Evolutionary conservation across 2,113 vertebrate species (phyloP).

Genomic region (Campylorhamphus procurvoides): DNA sequence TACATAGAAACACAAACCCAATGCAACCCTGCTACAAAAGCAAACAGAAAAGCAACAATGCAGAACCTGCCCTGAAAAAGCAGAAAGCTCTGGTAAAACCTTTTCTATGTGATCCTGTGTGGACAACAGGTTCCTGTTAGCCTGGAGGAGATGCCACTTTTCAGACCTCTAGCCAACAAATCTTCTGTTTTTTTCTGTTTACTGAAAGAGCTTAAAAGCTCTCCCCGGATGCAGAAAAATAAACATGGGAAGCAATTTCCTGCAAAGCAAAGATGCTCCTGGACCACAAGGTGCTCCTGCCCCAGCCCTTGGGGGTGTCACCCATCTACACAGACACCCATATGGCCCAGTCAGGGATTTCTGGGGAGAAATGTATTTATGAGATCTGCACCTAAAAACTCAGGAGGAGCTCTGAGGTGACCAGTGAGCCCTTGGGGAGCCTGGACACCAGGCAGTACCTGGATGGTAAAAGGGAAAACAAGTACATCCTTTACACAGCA

Average conservation of each 20-base stretch:
- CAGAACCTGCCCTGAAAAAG: background rate
- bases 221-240: background rate
- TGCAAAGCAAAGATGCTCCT: background rate
- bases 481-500: background rate
- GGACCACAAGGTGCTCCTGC: fast-evolving
- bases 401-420: background rate
- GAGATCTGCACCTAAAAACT: background rate
- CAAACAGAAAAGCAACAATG: background rate
- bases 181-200: background rate
- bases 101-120: fast-evolving
- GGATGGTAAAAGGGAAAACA: background rate
- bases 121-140: background rate
- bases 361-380: background rate
- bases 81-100: background rate
- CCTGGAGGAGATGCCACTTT: background rate
- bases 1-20: background rate
- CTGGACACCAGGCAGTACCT: background rate
- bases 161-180: background rate
- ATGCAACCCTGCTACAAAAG: background rate
- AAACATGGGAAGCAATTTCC: fast-evolving
- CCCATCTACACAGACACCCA: background rate
- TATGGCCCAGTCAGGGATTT: background rate
- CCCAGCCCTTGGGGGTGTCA: background rate
- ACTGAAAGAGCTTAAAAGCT: background rate
- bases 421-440: background rate